phyloP scores from a whole-genome alignment of 2,888 invertebrate species.

The Chymomyza fuscimana region DNA sequence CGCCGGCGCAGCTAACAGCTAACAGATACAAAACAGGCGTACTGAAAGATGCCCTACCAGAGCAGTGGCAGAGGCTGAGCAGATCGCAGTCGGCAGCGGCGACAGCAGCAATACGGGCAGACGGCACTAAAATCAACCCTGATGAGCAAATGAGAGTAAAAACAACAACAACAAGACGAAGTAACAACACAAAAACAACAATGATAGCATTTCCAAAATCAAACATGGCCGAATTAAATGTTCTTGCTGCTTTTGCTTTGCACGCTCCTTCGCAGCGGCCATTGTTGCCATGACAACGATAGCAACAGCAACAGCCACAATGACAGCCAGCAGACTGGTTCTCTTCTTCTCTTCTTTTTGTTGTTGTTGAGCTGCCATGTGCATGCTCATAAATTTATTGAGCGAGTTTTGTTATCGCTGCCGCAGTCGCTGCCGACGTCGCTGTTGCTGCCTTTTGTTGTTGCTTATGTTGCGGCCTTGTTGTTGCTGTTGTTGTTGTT shows the following conservation, averaged over 20 bases:
- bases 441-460: not conserved
- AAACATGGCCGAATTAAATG: conserved; percentile 76
- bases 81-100: conserved; percentile 4
- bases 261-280: conserved; percentile 64
- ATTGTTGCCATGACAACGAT: conserved; percentile 68
- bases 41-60: conserved; percentile 42
- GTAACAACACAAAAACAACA: conserved; percentile 25
- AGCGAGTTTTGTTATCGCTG: conserved; percentile 46
- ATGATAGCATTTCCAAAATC: conserved; percentile 67
- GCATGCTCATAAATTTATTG: conserved; percentile 64
- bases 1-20: conserved; percentile 33
- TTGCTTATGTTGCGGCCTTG: conserved; percentile 8
- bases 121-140: conserved; percentile 5
- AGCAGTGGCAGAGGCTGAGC: conserved; percentile 21
- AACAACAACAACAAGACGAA: conserved; percentile 37
- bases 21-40: conserved; percentile 40
- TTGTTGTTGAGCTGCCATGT: conserved; percentile 27
- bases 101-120: conserved; percentile 4
- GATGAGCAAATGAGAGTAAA: conserved; percentile 15
- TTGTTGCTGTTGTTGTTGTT: conserved; percentile 1
- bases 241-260: conserved; percentile 53
- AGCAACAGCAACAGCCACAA: conserved; percentile 11
- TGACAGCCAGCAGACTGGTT: conserved; percentile 14
- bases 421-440: not conserved
- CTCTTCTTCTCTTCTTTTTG: not conserved